Base-by-base conservation (phyloP, 2,888 invertebrate genomes). In the Brenthis ino region DNA sequence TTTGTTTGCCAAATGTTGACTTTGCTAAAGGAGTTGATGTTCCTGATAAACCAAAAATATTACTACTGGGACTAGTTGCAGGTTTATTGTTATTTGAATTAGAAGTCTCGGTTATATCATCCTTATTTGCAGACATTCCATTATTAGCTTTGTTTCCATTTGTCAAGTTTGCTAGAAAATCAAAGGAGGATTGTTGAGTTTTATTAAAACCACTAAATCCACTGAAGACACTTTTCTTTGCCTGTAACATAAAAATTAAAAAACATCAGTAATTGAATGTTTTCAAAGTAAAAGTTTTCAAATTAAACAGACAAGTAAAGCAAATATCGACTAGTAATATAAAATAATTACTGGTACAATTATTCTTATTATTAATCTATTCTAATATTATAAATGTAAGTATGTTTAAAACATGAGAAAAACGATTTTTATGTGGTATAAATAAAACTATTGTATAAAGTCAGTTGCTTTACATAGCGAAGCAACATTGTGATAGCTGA, bases 151-250 rank as follows among this genome's bases (percentile, higher is more conserved):
- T 89, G 72, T 80, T 88, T 16, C 93, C 88, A 82, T 93, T 94
- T 67, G 92, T 87, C 74, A 94, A 80, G 77, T 94, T 94, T 70
- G 94, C 88, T 79, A 95, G 83, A 80, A 95, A 95, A 79, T 94
- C 94, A 85, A 95, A 95, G 56, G 93, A 87, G 68, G 92, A 76
- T 65, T 93, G 87, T 71, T 87, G 82, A 54, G 94, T 77, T 84
- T 95, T 95, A 72, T 93, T 85, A 78, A 95, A 95, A 67, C 95
- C 95, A 70, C 95, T 93, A 87, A 97, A 96, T 58, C 94, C 94
- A 80, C 95, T 95, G 83, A 97, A 97, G 50, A 95, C 94, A 84
- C 94, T 94, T 82, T 93, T 94, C 65, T 90, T 90, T 12, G 78
- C 69, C 92, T 93, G 88, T 70, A 92, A 87, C 66, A 73, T 58